Percentiles rank a stretch among this genome's conserved stretches.
These are phyloP conservation scores for Ficedula albicollis DNA, from an alignment of 2,797 vertebrate species.

Conservation along the genomic window DNA sequence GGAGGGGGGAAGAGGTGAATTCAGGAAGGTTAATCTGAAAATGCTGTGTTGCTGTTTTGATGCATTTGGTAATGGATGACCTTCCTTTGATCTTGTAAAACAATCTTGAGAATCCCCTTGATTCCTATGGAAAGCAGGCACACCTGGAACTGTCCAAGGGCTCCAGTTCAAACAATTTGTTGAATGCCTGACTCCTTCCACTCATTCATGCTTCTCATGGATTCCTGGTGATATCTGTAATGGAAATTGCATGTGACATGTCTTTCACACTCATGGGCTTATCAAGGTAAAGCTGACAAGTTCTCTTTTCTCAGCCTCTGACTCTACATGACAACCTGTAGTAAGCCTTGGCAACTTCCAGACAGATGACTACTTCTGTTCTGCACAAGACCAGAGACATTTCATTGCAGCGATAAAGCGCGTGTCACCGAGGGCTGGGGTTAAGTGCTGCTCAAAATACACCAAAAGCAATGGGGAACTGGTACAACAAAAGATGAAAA, in stretches of 20 bases:
- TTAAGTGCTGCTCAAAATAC: constrained; percentile 28
- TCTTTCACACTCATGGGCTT: constrained; percentile 63
- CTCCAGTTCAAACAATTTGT: not conserved
- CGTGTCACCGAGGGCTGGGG: not conserved
- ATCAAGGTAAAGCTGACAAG: constrained; percentile 41
- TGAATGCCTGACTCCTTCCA: not conserved
- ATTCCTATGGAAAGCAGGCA: not conserved
- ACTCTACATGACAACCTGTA: not conserved
- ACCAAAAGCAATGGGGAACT: not conserved
- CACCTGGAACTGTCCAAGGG: not conserved
- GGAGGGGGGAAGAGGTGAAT: accelerated
- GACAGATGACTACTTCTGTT: not conserved
- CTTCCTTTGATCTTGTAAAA: not conserved
- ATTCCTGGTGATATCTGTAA: constrained; percentile 14
- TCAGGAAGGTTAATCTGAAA: not conserved
- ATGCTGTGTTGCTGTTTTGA: not conserved
- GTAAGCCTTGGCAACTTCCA: not conserved
- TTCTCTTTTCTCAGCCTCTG: constrained; percentile 26
- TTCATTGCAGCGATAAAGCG: not conserved
- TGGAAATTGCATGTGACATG: constrained; percentile 44
- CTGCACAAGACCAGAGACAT: not conserved
- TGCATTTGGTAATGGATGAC: not conserved
- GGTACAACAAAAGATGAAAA: not conserved
- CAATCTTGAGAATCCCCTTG: not conserved
- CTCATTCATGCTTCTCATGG: not conserved